Evolutionary conservation across 1,140 invertebrate species (phyloP).

Genomic region (Drosophila truncata): DNA sequence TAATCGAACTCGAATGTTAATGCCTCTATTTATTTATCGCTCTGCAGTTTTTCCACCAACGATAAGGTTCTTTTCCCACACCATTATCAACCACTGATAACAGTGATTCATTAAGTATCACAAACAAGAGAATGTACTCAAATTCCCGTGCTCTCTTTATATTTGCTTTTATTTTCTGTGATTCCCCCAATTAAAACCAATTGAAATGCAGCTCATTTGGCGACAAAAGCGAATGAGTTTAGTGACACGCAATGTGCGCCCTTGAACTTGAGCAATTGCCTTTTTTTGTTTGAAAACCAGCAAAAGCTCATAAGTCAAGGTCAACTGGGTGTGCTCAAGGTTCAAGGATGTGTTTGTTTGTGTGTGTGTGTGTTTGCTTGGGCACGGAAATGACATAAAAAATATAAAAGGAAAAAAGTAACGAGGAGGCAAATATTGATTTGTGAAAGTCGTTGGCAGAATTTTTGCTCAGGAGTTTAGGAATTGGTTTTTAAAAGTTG

Average conservation of each 20-base stretch:
- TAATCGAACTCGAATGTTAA: slow-evolving; percentile 58
- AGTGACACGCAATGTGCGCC: slow-evolving; percentile 34
- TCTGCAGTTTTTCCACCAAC: not conserved
- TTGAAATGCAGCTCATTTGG: slow-evolving; percentile 28
- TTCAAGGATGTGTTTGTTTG: slow-evolving; percentile 28
- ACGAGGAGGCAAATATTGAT: not conserved
- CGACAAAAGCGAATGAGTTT: slow-evolving; percentile 23
- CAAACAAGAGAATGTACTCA: not conserved
- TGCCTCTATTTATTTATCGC: slow-evolving; percentile 27
- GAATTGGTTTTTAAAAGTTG: slow-evolving; percentile 11
- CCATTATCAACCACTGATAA: slow-evolving; percentile 20
- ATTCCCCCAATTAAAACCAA: slow-evolving; percentile 22
- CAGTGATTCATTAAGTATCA: slow-evolving; percentile 31
- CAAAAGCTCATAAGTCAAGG: slow-evolving; percentile 44
- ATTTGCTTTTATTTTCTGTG: not conserved
- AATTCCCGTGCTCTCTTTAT: not conserved
- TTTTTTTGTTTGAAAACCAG: slow-evolving; percentile 14
- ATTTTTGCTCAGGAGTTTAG: not conserved
- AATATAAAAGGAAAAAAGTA: not conserved
- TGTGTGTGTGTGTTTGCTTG: slow-evolving; percentile 2
- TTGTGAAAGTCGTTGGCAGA: not conserved
- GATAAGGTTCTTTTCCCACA: slow-evolving; percentile 25
- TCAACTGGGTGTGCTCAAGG: slow-evolving; percentile 26
- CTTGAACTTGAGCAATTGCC: slow-evolving; percentile 49
- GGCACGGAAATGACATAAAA: not conserved